Base-by-base conservation (phyloP, 1,140 invertebrate species). In the Bombus turneri region DNA sequence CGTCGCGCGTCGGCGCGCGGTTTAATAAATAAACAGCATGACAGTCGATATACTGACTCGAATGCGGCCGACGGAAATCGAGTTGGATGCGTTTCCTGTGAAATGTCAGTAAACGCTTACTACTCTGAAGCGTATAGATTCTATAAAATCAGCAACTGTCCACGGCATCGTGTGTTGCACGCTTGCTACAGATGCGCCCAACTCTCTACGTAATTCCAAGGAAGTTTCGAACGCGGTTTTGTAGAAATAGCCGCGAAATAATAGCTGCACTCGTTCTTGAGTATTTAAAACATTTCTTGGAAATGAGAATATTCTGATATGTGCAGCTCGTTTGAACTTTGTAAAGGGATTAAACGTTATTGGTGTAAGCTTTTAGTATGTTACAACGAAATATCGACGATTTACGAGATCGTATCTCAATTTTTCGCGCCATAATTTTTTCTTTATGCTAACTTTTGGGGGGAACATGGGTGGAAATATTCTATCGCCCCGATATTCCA, bases 11-110 rank as follows among this genome's bases (percentile, higher is more conserved):
- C 74, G 39, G 22, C n/a, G 28, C 43, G 13, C 47, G 71, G 41
- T 76, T 66, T 73, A 75, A 76, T 88, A 82, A 82, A 89, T 85
- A 88, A 88, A 85, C 83, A 72, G 87, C 37, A 0, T n/a, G 76
- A 76, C 81, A 82, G 86, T 37, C 86, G 76, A 80, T 81, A 75
- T 25, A 69, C 28, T 47, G 85, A 79, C 74, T 88, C 83, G 81
- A 84, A 85, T 76, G 71, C 83, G 37, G 53, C 13, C 22, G 53
- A 28, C 78, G 87, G 87, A 85, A 88, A 89, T 89, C 86, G 74
- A 86, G 77, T 34, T 71, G 37, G 76, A 81, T 53, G 79, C 25
- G 85, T 57, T 68, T 28, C 59, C 77, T 87, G 87, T 64, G 43
- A 74, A 81, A 78, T 41, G 82, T 88, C 82, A 82, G 83, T 85